Evolutionary conservation across 2,113 vertebrate genomes (phyloP).

Genomic region (Peromyscus californicus): DNA sequence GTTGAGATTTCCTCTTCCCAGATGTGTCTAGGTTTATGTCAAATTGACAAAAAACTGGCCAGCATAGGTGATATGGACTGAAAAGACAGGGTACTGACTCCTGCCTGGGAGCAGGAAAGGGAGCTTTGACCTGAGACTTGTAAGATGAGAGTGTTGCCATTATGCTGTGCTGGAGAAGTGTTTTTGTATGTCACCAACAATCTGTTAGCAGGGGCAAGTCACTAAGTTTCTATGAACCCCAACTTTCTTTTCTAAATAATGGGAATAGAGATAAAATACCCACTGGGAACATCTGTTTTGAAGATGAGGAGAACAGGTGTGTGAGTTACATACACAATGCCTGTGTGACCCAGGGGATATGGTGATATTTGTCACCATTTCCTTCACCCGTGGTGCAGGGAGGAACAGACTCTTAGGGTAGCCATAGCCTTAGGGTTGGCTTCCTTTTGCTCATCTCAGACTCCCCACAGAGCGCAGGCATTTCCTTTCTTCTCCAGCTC

Average conservation of each 20-base stretch:
- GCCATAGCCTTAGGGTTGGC: not conserved
- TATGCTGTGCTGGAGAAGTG: not conserved
- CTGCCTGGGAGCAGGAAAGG: not conserved
- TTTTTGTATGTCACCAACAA: not conserved
- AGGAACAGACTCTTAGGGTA: not conserved
- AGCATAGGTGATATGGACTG: not conserved
- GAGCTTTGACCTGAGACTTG: not conserved
- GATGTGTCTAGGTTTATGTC: not conserved
- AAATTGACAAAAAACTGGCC: not conserved
- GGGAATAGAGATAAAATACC: not conserved
- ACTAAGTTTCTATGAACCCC: constrained; percentile 11
- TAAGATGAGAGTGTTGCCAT: not conserved
- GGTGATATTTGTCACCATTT: not conserved
- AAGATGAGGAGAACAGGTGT: not conserved
- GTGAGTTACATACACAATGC: not conserved
- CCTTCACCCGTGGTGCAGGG: not conserved
- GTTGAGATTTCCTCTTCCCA: not conserved
- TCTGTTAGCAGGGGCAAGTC: not conserved
- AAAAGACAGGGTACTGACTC: not conserved
- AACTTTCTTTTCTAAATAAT: not conserved
- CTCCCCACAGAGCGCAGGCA: not conserved
- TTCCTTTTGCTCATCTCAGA: not conserved
- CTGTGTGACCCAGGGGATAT: not conserved
- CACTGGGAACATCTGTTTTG: not conserved
- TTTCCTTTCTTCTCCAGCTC: not conserved